phyloP scores from a whole-genome alignment of 2,797 vertebrate species.

The Hippocampus kuda region DNA sequence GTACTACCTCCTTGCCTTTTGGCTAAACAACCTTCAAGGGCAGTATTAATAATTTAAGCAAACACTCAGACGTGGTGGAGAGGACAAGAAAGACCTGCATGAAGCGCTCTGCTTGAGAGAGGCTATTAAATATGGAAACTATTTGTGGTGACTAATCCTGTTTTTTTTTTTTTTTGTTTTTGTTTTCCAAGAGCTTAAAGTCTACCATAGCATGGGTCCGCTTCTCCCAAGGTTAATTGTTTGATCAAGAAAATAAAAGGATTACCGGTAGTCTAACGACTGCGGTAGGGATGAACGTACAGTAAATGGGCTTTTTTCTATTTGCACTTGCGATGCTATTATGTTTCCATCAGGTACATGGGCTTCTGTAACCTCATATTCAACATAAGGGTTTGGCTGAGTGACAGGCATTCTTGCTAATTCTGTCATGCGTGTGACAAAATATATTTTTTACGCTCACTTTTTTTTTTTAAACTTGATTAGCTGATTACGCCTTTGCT shows the following conservation, averaged over 20 bases:
- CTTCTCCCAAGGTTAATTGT: slow-evolving; percentile 28
- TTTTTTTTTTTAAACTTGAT: not conserved
- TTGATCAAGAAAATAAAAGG: slow-evolving; percentile 25
- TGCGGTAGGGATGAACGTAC: not conserved
- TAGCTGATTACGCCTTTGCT: not conserved
- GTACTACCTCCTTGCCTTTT: slow-evolving; percentile 22
- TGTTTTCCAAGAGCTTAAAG: slow-evolving; percentile 40
- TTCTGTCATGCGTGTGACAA: not conserved
- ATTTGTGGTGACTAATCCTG: slow-evolving; percentile 54
- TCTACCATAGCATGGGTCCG: not conserved
- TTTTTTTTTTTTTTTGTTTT: slow-evolving; percentile 27
- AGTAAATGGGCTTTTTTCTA: slow-evolving; percentile 15
- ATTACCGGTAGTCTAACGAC: not conserved
- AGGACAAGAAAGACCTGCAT: slow-evolving; percentile 32
- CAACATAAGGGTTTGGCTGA: not conserved
- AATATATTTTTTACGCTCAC: no score
- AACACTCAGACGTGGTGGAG: slow-evolving; percentile 59
- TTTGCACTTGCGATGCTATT: slow-evolving; percentile 7
- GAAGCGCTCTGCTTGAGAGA: slow-evolving; percentile 47
- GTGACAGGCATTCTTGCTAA: not conserved
- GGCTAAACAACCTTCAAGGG: slow-evolving; percentile 47
- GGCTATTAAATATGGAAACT: slow-evolving; percentile 65
- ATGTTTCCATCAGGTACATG: not conserved
- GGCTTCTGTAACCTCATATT: not conserved
- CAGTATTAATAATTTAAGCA: slow-evolving; percentile 64